Conservation (phyloP, 2,888 invertebrate genomes). For the Megaustenia siamemsis region DNA sequence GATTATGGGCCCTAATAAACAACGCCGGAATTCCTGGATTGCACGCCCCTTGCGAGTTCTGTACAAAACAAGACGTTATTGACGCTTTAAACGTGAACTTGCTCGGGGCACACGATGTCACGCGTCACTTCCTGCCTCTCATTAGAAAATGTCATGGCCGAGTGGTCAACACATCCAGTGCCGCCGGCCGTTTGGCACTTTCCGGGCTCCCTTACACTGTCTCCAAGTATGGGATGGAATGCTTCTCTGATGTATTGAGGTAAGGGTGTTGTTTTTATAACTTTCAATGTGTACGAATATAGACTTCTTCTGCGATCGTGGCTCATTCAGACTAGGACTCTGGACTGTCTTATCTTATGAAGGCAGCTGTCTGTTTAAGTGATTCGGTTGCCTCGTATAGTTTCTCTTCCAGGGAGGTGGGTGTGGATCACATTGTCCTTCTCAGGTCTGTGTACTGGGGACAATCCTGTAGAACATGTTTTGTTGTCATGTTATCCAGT, state of each 20-base stretch:
- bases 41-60: not conserved
- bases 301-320: too few species aligned
- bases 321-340: too few species aligned
- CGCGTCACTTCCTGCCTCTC: constrained; percentile 28
- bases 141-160: constrained; percentile 32
- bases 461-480: too few species aligned
- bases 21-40: constrained; percentile 40
- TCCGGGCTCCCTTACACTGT: constrained; percentile 65
- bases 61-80: constrained; percentile 1
- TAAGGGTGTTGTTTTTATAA: too few species aligned
- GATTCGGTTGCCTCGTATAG: too few species aligned
- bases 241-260: constrained; percentile 71
- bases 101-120: constrained; percentile 10
- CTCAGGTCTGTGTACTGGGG: too few species aligned
- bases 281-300: too few species aligned
- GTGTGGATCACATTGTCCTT: too few species aligned
- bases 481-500: too few species aligned
- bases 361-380: too few species aligned
- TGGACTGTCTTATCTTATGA: too few species aligned
- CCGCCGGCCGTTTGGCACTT: constrained; percentile 54
- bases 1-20: constrained; percentile 44
- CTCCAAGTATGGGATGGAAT: constrained; percentile 73
- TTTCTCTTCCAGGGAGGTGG: too few species aligned
- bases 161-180: constrained; percentile 22
- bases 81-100: constrained; percentile 20